These are phyloP conservation scores for Dasypolia templi DNA, from an alignment of 2,888 invertebrate species.

Conservation along the genomic window DNA sequence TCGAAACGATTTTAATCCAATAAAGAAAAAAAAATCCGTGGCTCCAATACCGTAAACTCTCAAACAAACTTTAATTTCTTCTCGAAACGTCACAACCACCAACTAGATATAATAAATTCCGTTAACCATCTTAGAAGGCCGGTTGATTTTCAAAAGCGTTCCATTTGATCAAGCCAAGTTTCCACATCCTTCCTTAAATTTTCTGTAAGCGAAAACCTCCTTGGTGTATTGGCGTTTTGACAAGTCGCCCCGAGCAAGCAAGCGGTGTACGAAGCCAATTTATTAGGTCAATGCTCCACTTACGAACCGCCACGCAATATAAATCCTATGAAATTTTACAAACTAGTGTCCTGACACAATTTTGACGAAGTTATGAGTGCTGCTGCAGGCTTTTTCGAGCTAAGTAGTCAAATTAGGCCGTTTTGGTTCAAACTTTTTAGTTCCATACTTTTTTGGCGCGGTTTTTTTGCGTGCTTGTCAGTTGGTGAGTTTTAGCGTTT, in stretches of 20 bases:
- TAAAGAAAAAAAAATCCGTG: background rate
- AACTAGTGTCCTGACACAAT: constrained; percentile 47
- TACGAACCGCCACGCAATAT: constrained; percentile 46
- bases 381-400: constrained; percentile 14
- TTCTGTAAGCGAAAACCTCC: constrained; percentile 59
- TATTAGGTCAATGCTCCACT: constrained; percentile 72
- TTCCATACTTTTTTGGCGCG: constrained; percentile 17
- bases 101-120: constrained; percentile 31
- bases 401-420: background rate
- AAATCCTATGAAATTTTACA: constrained; percentile 60
- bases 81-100: constrained; percentile 13
- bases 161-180: constrained; percentile 54
- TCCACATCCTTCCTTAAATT: constrained; percentile 55
- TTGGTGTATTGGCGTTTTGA: constrained; percentile 73
- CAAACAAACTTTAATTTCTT: constrained; percentile 32
- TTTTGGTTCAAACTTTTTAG: constrained; percentile 18
- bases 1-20: background rate
- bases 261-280: constrained; percentile 65
- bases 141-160: constrained; percentile 57
- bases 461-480: constrained; percentile 6
- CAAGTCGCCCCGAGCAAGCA: constrained; percentile 69
- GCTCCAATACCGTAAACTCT: background rate
- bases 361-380: constrained; percentile 35
- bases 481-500: background rate
- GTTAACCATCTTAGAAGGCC: constrained; percentile 33